A percentile compares a stretch with the other conserved stretches of the same genome.
Conservation (phyloP, 2,888 invertebrate species). For the Spodoptera littoralis region DNA sequence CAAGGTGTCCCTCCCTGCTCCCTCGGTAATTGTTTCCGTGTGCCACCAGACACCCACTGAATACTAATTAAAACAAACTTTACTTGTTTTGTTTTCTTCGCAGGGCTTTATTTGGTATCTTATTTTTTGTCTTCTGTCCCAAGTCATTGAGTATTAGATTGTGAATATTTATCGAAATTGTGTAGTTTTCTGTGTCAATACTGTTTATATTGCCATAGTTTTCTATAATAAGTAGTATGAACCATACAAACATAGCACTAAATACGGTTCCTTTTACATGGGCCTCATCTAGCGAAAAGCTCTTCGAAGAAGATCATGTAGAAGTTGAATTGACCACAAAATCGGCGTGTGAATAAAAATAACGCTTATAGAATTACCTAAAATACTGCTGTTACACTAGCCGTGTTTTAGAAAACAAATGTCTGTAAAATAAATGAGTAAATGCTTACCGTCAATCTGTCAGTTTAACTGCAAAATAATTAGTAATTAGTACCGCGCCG, state of each 20-base stretch:
- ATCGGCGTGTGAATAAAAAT: too few relatives aligned
- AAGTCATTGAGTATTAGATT: too few relatives aligned
- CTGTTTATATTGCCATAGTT: too few relatives aligned
- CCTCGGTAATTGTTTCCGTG: slow-evolving; percentile 47
- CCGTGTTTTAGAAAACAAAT: slow-evolving; percentile 35
- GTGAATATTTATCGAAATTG: too few relatives aligned
- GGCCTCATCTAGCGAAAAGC: too few relatives aligned
- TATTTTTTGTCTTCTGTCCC: not conserved
- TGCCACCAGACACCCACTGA: slow-evolving; percentile 20
- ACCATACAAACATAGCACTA: too few relatives aligned
- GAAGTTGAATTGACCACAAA: too few relatives aligned
- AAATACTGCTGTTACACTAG: not conserved
- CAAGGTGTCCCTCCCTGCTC: slow-evolving; percentile 16
- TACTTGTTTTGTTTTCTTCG: slow-evolving; percentile 19
- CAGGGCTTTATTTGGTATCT: slow-evolving; percentile 5
- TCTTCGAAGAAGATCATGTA: too few relatives aligned
- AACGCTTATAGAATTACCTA: too few relatives aligned
- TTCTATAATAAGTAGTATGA: too few relatives aligned
- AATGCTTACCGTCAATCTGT: slow-evolving; percentile 34
- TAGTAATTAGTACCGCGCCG: slow-evolving; percentile 19
- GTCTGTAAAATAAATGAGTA: slow-evolving; percentile 13
- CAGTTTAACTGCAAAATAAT: slow-evolving; percentile 19
- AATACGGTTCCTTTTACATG: too few relatives aligned
- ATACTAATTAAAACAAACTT: slow-evolving; percentile 39
- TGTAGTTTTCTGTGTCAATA: too few relatives aligned